Evolutionary conservation across 2,888 invertebrate genomes (phyloP).

Genomic region (Cantharis lateralis): DNA sequence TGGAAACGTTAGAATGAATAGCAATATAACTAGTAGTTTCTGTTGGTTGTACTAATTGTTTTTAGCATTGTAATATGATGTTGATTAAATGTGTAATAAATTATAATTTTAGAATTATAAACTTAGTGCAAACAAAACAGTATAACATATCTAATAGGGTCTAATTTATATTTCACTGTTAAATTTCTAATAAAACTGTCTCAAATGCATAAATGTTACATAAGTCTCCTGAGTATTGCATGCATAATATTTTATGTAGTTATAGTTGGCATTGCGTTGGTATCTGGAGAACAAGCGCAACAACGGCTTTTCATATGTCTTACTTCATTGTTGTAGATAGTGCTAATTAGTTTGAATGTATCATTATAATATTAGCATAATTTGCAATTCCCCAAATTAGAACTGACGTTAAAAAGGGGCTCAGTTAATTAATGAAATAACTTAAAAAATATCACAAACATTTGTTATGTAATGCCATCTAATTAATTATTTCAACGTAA

Average conservation of each 20-base stretch:
- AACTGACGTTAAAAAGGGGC: background rate
- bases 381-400: background rate
- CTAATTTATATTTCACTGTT: slow-evolving; percentile 22
- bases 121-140: background rate
- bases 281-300: slow-evolving; percentile 5
- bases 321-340: slow-evolving; percentile 15
- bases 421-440: background rate
- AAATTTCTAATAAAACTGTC: slow-evolving; percentile 25
- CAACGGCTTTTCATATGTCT: slow-evolving; percentile 24
- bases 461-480: background rate
- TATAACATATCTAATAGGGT: slow-evolving; percentile 12
- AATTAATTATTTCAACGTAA: slow-evolving; percentile 18
- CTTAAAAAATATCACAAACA: background rate
- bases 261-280: slow-evolving; percentile 14
- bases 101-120: background rate
- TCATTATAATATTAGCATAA: background rate
- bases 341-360: slow-evolving; percentile 23
- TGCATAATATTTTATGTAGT: slow-evolving; percentile 25
- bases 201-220: slow-evolving; percentile 21
- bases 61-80: background rate
- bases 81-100: background rate
- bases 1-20: background rate
- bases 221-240: slow-evolving; percentile 18
- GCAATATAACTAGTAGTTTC: background rate
- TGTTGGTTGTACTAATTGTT: background rate